Conservation (phyloP, 2,888 invertebrate species). For the Agonopterix alstromeriana region DNA sequence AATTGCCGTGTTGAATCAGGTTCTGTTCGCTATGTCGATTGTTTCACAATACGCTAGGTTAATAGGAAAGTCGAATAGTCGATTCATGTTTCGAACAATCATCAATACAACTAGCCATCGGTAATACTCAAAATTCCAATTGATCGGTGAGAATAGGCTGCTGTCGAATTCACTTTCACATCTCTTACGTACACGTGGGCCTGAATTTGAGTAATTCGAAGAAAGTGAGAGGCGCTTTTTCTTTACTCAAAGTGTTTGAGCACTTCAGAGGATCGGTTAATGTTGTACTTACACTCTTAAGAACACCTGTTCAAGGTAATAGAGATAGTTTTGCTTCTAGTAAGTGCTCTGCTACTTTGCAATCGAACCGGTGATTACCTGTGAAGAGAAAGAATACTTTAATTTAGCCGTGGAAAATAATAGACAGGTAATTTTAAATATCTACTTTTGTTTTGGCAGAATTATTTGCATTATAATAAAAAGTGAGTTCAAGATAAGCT, state of each 20-base stretch:
- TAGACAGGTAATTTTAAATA: too few species aligned
- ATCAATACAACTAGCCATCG: conserved; percentile 11
- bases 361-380: conserved; percentile 29
- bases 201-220: conserved; percentile 47
- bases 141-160: conserved; percentile 35
- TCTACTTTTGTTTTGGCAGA: too few species aligned
- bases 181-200: conserved; percentile 33
- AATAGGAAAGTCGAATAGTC: conserved; percentile 42
- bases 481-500: too few species aligned
- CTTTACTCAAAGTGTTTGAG: conserved; percentile 56
- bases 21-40: conserved; percentile 7
- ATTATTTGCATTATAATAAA: too few species aligned
- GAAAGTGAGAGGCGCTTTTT: conserved; percentile 72
- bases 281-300: conserved; percentile 7
- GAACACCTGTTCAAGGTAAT: conserved; percentile 6
- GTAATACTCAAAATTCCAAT: conserved; percentile 30
- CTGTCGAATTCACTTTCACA: conserved; percentile 59
- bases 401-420: too few species aligned
- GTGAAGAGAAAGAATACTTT: conserved; percentile 8
- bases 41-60: conserved; percentile 21
- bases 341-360: conserved; percentile 8
- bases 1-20: conserved; percentile 4
- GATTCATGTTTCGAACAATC: conserved; percentile 24
- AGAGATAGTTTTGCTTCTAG: conserved; percentile 1
- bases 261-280: conserved; percentile 17